phyloP scores from a whole-genome alignment of 2,797 vertebrate genomes.

The Acipenser oxyrinchus region DNA sequence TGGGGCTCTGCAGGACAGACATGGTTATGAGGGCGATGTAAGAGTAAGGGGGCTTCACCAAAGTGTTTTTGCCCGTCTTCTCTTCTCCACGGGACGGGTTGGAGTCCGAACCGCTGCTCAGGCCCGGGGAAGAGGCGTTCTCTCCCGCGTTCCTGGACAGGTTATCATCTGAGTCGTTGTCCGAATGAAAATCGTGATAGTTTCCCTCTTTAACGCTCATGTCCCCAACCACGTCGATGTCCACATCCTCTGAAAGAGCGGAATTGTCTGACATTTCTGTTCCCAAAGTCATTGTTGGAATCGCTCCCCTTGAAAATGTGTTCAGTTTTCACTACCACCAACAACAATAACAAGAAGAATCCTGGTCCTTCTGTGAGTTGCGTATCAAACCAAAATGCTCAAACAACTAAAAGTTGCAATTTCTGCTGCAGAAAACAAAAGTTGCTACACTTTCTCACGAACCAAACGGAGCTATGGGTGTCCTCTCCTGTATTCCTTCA shows the following conservation, averaged over 20 bases:
- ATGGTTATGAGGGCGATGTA: constrained; percentile 94
- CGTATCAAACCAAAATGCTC: constrained; percentile 19
- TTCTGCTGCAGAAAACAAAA: constrained; percentile 30
- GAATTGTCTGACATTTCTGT: constrained; percentile 80
- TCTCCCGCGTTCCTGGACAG: constrained; percentile 63
- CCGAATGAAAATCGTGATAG: constrained; percentile 66
- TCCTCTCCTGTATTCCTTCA: neutral
- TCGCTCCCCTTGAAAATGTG: constrained; percentile 21
- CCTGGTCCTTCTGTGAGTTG: constrained; percentile 22
- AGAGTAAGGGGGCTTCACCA: constrained; percentile 90
- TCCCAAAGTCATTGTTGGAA: constrained; percentile 73
- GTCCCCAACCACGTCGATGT: constrained; percentile 93
- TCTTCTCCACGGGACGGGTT: constrained; percentile 56
- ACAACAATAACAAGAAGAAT: constrained; percentile 30
- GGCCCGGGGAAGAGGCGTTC: constrained; percentile 51
- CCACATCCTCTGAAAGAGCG: constrained; percentile 85
- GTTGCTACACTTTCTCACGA: constrained; percentile 25
- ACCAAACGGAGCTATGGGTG: neutral
- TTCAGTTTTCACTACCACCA: constrained; percentile 33
- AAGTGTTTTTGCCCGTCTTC: constrained; percentile 68
- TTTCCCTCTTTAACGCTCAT: constrained; percentile 67
- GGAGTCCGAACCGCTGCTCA: constrained; percentile 57
- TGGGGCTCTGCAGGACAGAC: constrained; percentile 89
- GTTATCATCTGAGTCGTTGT: constrained; percentile 74
- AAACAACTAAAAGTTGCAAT: constrained; percentile 27